Evolutionary conservation across 2,888 invertebrate species (phyloP), one percentile per base, ranked within the genome.

Genomic region (Chloromyia formosa): DNA sequence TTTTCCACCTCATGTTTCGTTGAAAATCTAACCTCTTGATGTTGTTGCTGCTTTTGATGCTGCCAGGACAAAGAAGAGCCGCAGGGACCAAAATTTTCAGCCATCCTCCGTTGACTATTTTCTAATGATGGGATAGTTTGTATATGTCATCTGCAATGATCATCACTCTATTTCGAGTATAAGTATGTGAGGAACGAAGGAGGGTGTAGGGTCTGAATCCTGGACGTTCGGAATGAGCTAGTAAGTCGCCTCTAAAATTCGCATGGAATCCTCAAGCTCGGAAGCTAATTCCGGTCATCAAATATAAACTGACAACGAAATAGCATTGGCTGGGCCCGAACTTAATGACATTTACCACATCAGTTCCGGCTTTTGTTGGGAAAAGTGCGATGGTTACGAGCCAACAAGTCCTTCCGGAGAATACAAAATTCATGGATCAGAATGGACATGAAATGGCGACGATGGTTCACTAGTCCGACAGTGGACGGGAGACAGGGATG

Each of bases 341-440:
- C 66, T 71, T 71, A 71, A 71, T 71, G 71, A 71, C 71, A 71
- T 71, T 71, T 56, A 71, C 58, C 71, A 56, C 71, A 66, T 35
- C 66, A 49, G 56, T 35, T 71, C 56, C 71, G 56, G 71, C 35
- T 35, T 71, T 71, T 42, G 56, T 35, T 18, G 12, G 35, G 20
- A 56, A 71, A 71, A 71, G 27, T 35, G 56, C 56, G 58, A 71
- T 71, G 71, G 40, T 56, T 71, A 71, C 56, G 49, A 58, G 69
- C 27, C 69, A 69, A 40, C 71, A 71, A 71, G 71, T 58, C 71
- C 71, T 58, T 71, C 71, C 71, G 71, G 71, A 14, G 14, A 16
- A 71, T 71, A 58, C 56, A 71, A 71, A 71, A 71, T 71, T 71
- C 71, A 71, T 71, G 42, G 40, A 71, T 58, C 71, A 71, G 42